Percentiles rank a stretch among this genome's conserved stretches.
phyloP scores from a whole-genome alignment of 2,888 invertebrate genomes.

The Psococerastis gibbosa region DNA sequence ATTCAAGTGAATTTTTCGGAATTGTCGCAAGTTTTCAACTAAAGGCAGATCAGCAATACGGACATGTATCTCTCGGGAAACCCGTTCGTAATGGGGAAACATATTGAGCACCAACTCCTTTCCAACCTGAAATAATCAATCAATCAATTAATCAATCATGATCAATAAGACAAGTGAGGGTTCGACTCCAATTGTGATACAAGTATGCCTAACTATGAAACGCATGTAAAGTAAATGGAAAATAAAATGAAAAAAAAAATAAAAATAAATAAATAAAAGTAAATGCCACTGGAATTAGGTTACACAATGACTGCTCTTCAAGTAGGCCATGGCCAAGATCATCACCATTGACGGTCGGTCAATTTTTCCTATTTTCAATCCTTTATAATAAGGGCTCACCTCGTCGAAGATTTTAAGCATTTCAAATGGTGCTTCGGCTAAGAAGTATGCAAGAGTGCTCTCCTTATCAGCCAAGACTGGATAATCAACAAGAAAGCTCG shows the following conservation, averaged over 20 bases:
- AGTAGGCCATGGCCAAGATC: too few species aligned
- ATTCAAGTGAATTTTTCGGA: conserved; percentile 77
- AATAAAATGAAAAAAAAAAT: too few species aligned
- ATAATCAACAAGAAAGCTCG: conserved; percentile 59
- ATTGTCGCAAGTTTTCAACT: conserved; percentile 86
- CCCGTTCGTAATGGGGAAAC: conserved; percentile 90
- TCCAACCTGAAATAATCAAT: conserved; percentile 32
- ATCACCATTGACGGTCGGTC: too few species aligned
- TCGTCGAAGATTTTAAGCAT: conserved; percentile 93
- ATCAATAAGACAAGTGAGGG: too few species aligned
- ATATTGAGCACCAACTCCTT: conserved; percentile 80
- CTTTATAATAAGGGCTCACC: conserved; percentile 80
- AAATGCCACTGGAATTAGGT: too few species aligned
- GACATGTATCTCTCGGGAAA: conserved; percentile 85
- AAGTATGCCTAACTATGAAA: too few species aligned
- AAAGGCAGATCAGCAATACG: conserved; percentile 88
- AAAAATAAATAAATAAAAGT: too few species aligned
- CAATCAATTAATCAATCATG: too few species aligned
- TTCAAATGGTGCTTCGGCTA: conserved; percentile 93
- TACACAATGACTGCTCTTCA: too few species aligned
- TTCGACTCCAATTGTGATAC: too few species aligned
- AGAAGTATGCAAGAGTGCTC: conserved; percentile 86
- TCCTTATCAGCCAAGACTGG: conserved; percentile 75
- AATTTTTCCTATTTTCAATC: too few species aligned
- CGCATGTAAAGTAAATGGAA: too few species aligned